Base-by-base conservation (phyloP, 2,797 vertebrate species). In the Aplochiton taeniatus region DNA sequence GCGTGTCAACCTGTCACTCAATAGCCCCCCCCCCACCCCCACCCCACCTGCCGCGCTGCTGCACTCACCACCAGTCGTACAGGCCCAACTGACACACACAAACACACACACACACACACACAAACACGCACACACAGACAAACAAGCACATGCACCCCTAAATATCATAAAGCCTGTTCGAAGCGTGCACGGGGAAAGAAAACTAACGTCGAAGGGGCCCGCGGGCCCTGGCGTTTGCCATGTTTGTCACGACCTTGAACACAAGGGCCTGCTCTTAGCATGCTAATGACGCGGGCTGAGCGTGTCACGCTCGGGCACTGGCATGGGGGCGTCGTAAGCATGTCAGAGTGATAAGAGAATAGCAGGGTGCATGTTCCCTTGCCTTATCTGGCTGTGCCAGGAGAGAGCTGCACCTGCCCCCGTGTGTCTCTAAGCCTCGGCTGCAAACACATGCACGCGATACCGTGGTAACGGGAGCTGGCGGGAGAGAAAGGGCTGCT, bases 321-420 rank as follows among this genome's bases (percentile, higher is more conserved):
- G 85, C 78, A 82, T 67, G 82, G 83, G 83, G 86, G 87, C 67
- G 74, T 90, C 79, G 71, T 82, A 79, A 84, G 83, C 80, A 80
- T 88, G 87, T 89, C 88, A 84, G 79, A 17, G 66, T 83, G 91
- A 92, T 90, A 88, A 88, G 79, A 72, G 82, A 89, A 89, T 85
- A 86, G 88, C 88, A 72, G 86, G 89, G 81, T 81, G 81, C 72
- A 77, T 89, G 89, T 91, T 88, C 85, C 77, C 84, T 73, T 70
- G 61, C 67, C 89, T 92, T 92, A 90, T 91, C 88, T 9, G 72
- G 66, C 75, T 63, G 55, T 68, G 68, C 83, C 91, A 90, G 86
- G 72, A 85, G 76, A 82, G 82, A 77, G 74, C 83, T 88, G 81
- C 73, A 73, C 76, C 73, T 80, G 60, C 65, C 66, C 80, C 78